These are phyloP conservation scores for Nerophis ophidion DNA, from an alignment of 2,113 vertebrate species.

Conservation along the genomic window DNA sequence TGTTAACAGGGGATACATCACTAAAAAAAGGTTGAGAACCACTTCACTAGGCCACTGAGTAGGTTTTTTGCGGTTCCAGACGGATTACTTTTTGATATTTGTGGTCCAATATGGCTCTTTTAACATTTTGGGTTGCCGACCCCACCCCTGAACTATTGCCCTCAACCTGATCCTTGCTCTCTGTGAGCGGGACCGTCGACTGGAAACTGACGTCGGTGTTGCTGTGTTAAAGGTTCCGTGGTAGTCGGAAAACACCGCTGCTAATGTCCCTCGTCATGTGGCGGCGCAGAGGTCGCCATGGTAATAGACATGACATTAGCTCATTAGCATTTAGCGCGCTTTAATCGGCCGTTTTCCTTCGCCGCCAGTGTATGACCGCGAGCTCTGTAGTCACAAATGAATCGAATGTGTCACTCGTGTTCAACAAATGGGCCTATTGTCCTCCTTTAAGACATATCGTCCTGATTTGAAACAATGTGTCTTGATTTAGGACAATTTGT, in stretches of 20 bases:
- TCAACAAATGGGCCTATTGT: slow-evolving; percentile 17
- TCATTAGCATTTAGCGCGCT: slow-evolving; percentile 40
- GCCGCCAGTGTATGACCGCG: no score
- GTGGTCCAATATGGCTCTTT: no score
- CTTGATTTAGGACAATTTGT: no score
- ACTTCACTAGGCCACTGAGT: no score
- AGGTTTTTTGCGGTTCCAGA: no score
- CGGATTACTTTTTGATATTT: no score
- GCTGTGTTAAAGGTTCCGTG: slow-evolving; percentile 59
- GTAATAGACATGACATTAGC: slow-evolving; percentile 42
- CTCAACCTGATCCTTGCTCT: slow-evolving; percentile 18
- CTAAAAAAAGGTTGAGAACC: no score
- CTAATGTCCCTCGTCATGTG: slow-evolving; percentile 29
- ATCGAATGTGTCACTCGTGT: slow-evolving; percentile 30
- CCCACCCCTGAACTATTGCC: slow-evolving; percentile 21
- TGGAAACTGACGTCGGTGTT: slow-evolving; percentile 58
- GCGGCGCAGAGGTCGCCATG: slow-evolving; percentile 51
- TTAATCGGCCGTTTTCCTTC: no score
- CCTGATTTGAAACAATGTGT: slow-evolving; percentile 2
- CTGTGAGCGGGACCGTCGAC: slow-evolving; percentile 49
- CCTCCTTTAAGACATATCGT: background rate
- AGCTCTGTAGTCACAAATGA: background rate
- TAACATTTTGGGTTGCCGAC: no score
- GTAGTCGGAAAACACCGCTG: slow-evolving; percentile 41
- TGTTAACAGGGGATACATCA: no score